Conservation (phyloP, 2,888 invertebrate genomes). For the Laothoe populi region DNA sequence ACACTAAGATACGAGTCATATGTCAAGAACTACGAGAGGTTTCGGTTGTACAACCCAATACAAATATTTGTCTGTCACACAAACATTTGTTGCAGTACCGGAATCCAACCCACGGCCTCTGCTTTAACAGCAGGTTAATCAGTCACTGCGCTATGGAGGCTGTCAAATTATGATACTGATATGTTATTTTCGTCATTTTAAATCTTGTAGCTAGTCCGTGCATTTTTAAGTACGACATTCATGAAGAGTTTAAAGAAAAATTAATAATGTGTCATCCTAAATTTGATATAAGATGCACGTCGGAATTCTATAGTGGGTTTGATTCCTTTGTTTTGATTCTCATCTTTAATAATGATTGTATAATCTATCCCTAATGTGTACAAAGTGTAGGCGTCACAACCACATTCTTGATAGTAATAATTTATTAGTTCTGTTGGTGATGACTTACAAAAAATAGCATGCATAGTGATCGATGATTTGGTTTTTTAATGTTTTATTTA, state of each 20-base stretch:
- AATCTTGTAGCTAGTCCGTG: too few species aligned
- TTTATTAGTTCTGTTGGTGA: neutral
- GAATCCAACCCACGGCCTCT: too few species aligned
- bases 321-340: conserved; percentile 4
- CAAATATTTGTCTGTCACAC: too few species aligned
- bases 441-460: neutral
- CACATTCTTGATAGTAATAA: neutral
- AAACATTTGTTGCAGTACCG: too few species aligned
- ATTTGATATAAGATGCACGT: neutral
- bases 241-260: neutral
- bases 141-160: too few species aligned
- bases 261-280: neutral
- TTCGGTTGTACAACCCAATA: too few species aligned
- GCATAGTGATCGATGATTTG: neutral
- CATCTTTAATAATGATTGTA: conserved; percentile 12
- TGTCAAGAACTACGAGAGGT: too few species aligned
- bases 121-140: too few species aligned
- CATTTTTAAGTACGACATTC: too few species aligned
- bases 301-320: neutral
- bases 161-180: too few species aligned
- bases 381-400: neutral
- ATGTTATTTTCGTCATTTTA: too few species aligned
- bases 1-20: too few species aligned
- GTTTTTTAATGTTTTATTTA: neutral
- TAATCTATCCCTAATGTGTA: neutral